Base-by-base conservation (phyloP, 1,140 invertebrate species). In the Argopecten irradians region DNA sequence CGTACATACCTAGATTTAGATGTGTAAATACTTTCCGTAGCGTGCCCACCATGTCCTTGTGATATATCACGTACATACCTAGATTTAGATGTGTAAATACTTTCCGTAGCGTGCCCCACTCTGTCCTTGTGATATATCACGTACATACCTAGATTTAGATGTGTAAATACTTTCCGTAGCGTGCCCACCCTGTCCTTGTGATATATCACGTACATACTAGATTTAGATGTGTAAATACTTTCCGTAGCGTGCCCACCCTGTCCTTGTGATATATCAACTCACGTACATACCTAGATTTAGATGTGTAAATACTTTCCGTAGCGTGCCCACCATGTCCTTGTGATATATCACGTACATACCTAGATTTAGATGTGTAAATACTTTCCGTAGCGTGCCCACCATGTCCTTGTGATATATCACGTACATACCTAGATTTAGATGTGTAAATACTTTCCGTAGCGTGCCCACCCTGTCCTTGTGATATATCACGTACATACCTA, bases 141-240 rank as follows among this genome's bases (percentile, higher is more conserved):
- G n/a, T n/a, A 46, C 55, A 28, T 71, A 71, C 55, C 55, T n/a
- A 71, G 55, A 71, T 71, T 28, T n/a, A 71, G n/a, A 71, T 71
- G n/a, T 71, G 22, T 71, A 28, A 71, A 71, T n/a, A 71, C 55
- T 28, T 22, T 71, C n/a, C 55, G 22, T 8, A 71, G 55, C 11
- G 55, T 71, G 1, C 55, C 55, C 16, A n/a, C 55, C 55, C 22
- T 71, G n/a, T 71, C 55, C 55, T n/a, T n/a, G 1, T 71, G 55
- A 11, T 71, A 71, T 0, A 28, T n/a, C 22, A 28, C 55, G n/a
- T n/a, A 46, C 55, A 28, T 71, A 71, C 55, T n/a, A 71, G 55
- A 71, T 71, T 28, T n/a, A 71, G n/a, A 71, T 71, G n/a, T 71
- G 22, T 71, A 28, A 71, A 71, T n/a, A 71, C 55, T 28, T 22